These are phyloP conservation scores for Chesias legatella DNA, from an alignment of 2,888 invertebrate genomes.

Conservation along the genomic window DNA sequence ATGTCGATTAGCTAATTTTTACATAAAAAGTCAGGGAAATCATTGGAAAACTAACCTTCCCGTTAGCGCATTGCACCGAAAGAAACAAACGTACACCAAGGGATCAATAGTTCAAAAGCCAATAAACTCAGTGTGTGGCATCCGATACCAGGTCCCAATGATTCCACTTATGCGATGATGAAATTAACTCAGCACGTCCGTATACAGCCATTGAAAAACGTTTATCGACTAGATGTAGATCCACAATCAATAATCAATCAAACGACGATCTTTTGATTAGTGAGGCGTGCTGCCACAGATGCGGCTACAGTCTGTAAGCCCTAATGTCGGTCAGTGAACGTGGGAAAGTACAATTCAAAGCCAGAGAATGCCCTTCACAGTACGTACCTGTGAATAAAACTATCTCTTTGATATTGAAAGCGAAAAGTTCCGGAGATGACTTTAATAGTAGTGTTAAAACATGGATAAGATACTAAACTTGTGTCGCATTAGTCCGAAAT, in stretches of 20 bases:
- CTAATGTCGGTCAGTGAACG: slow-evolving; percentile 54
- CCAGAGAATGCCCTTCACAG: slow-evolving; percentile 29
- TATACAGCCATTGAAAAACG: slow-evolving; percentile 53
- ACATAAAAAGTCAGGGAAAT: too few relatives aligned
- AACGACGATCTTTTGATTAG: slow-evolving; percentile 65
- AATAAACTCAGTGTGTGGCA: slow-evolving; percentile 32
- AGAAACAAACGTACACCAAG: slow-evolving; percentile 19
- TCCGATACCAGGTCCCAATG: slow-evolving; percentile 21
- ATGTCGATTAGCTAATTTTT: too few relatives aligned
- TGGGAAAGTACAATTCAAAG: slow-evolving; percentile 46
- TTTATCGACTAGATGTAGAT: slow-evolving; percentile 38
- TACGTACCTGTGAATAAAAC: slow-evolving; percentile 14
- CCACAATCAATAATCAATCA: slow-evolving; percentile 70
- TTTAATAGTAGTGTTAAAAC: background rate
- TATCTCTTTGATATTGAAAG: slow-evolving; percentile 15
- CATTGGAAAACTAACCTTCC: too few relatives aligned
- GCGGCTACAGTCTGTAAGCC: slow-evolving; percentile 23
- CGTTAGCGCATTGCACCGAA: slow-evolving; percentile 5
- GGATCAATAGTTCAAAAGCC: slow-evolving; percentile 17
- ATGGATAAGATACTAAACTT: too few relatives aligned
- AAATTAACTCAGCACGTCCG: slow-evolving; percentile 47
- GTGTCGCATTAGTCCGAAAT: too few relatives aligned
- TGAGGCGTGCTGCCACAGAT: slow-evolving; percentile 30
- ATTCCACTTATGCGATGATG: slow-evolving; percentile 40
- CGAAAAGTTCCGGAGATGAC: slow-evolving; percentile 5